Conservation (phyloP, 1,140 invertebrate genomes). For the Hirudo medicinalis region DNA sequence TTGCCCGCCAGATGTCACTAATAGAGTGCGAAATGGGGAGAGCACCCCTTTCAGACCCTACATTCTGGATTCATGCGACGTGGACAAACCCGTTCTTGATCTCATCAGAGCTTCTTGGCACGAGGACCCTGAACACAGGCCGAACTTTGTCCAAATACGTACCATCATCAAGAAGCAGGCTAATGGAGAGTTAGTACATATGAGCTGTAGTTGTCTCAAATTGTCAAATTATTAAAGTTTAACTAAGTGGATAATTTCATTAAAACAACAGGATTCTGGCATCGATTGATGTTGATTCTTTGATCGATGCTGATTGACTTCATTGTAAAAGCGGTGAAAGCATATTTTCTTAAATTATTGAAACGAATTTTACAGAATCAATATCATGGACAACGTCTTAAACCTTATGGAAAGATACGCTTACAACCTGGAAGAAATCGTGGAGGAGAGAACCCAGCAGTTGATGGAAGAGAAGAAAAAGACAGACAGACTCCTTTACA, state of each 20-base stretch:
- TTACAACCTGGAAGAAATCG: constrained; percentile 74
- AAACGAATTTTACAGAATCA: constrained; percentile 31
- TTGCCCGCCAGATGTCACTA: constrained; percentile 3
- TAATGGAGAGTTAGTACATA: constrained; percentile 20
- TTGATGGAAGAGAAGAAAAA: constrained; percentile 69
- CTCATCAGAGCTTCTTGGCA: constrained; percentile 21
- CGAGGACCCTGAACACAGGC: constrained; percentile 20
- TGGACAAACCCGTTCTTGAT: constrained; percentile 20
- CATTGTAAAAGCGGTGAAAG: no score
- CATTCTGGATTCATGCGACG: constrained; percentile 11
- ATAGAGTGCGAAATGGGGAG: constrained; percentile 7
- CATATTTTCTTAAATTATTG: no score
- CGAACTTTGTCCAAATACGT: constrained; percentile 30
- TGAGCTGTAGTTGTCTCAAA: no score
- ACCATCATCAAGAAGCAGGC: constrained; percentile 22
- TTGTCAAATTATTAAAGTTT: no score
- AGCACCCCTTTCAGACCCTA: constrained; percentile 16
- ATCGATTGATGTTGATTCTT: no score
- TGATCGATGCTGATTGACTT: no score
- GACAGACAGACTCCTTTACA: constrained; percentile 70
- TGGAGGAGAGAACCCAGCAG: constrained; percentile 62
- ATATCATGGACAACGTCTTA: constrained; percentile 82
- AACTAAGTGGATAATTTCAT: no score
- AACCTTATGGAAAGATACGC: constrained; percentile 84
- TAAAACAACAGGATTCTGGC: no score